Evolutionary conservation across 2,888 invertebrate species (phyloP).

Genomic region (Pecten maximus): DNA sequence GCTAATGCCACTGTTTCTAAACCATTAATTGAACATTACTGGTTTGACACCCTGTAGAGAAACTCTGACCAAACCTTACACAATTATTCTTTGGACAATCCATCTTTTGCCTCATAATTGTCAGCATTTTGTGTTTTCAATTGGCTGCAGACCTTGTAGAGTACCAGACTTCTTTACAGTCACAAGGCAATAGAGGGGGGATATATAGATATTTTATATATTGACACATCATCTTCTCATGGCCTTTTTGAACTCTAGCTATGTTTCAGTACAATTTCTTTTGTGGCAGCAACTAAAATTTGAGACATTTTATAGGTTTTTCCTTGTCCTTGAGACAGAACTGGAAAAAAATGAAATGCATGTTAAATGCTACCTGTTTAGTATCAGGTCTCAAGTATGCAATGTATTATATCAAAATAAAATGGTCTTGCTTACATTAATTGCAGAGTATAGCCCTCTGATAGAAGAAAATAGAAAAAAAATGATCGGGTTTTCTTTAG

Average conservation of each 20-base stretch:
- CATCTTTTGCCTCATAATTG: slow-evolving; percentile 29
- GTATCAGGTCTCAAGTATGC: not conserved
- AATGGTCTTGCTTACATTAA: not conserved
- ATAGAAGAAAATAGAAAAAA: not conserved
- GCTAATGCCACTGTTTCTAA: not conserved
- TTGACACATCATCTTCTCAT: slow-evolving; percentile 9
- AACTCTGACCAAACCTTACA: slow-evolving; percentile 21
- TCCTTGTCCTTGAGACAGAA: not conserved
- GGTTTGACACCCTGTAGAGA: not conserved
- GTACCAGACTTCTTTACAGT: not conserved
- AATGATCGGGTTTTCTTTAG: not conserved
- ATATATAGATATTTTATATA: not conserved
- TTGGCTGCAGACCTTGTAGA: slow-evolving; percentile 8
- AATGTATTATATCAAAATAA: not conserved
- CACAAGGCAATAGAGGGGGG: not conserved
- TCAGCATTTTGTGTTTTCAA: slow-evolving; percentile 30
- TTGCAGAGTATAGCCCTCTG: not conserved
- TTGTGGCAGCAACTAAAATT: not conserved
- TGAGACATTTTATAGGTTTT: not conserved
- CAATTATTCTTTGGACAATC: not conserved
- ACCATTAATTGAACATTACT: slow-evolving; percentile 5
- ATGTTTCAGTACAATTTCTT: not conserved
- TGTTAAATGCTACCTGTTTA: not conserved
- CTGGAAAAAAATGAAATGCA: not conserved
- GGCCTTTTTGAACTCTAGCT: not conserved